phyloP scores from a whole-genome alignment of 1,140 invertebrate genomes.

The Pomacea maculata region DNA sequence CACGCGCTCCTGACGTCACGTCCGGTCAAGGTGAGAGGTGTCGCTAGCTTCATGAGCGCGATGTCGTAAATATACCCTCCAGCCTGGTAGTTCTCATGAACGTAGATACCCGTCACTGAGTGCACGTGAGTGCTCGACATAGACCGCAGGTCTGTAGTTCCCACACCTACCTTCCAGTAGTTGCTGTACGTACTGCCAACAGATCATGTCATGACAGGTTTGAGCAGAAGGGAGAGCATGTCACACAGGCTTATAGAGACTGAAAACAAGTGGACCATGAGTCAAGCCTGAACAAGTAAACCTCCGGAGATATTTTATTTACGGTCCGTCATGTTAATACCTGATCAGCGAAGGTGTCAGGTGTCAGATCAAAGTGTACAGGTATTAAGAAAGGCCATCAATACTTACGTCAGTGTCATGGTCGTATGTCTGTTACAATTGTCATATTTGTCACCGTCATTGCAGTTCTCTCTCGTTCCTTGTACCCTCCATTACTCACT shows the following conservation, averaged over 20 bases:
- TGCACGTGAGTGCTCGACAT: constrained; percentile 37
- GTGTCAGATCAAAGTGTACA: not conserved
- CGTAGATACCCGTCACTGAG: constrained; percentile 27
- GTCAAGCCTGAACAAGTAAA: no score
- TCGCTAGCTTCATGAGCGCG: constrained; percentile 45
- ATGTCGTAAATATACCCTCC: constrained; percentile 41
- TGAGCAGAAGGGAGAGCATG: no score
- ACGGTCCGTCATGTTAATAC: no score
- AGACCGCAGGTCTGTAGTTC: constrained; percentile 35
- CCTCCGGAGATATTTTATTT: no score
- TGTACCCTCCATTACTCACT: constrained; percentile 32
- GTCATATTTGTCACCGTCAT: not conserved
- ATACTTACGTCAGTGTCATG: not conserved
- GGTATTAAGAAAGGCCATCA: not conserved
- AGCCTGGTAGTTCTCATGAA: constrained; percentile 35
- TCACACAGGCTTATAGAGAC: no score
- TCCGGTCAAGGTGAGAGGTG: constrained; percentile 29
- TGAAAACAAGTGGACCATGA: no score
- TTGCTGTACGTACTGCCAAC: constrained; percentile 13
- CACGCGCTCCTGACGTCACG: constrained; percentile 36
- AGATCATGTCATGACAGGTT: no score
- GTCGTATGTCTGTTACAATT: not conserved
- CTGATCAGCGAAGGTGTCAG: no score
- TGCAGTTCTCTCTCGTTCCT: not conserved
- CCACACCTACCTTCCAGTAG: constrained; percentile 44